These are phyloP conservation scores for Yoshiicerus persimilis DNA, from an alignment of 1,140 invertebrate genomes.

Conservation along the genomic window DNA sequence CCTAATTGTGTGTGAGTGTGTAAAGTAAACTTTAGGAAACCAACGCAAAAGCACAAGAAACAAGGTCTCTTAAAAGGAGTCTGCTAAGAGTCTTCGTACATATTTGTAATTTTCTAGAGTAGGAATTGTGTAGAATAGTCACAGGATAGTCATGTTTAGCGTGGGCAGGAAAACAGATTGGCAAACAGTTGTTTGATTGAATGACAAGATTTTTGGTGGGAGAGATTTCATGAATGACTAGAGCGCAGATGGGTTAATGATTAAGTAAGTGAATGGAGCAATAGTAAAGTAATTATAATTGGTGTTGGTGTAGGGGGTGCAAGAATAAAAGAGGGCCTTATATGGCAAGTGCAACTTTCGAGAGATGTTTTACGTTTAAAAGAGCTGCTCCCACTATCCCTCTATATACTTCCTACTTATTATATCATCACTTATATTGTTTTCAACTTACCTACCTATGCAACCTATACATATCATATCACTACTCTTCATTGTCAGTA, in stretches of 20 bases:
- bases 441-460: neutral
- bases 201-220: slow-evolving; percentile 12
- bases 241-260: neutral
- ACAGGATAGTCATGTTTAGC: neutral
- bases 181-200: slow-evolving; percentile 16
- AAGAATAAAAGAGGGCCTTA: neutral
- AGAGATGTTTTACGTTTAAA: slow-evolving; percentile 1
- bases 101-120: neutral
- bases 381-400: slow-evolving; percentile 4
- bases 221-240: slow-evolving; percentile 4
- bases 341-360: slow-evolving; percentile 15
- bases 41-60: neutral
- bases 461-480: neutral
- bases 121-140: neutral
- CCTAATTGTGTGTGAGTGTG: neutral
- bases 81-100: neutral
- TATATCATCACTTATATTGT: neutral
- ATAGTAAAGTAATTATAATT: slow-evolving; percentile 20
- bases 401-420: slow-evolving; percentile 11
- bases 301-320: neutral
- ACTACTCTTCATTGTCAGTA: neutral
- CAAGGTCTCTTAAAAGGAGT: neutral
- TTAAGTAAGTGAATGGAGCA: slow-evolving; percentile 22
- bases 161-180: neutral
- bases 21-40: neutral